A percentile compares a stretch with the other conserved stretches of the same genome.
Conservation (phyloP, 1,140 invertebrate species). For the Euura saliciscinereae region DNA sequence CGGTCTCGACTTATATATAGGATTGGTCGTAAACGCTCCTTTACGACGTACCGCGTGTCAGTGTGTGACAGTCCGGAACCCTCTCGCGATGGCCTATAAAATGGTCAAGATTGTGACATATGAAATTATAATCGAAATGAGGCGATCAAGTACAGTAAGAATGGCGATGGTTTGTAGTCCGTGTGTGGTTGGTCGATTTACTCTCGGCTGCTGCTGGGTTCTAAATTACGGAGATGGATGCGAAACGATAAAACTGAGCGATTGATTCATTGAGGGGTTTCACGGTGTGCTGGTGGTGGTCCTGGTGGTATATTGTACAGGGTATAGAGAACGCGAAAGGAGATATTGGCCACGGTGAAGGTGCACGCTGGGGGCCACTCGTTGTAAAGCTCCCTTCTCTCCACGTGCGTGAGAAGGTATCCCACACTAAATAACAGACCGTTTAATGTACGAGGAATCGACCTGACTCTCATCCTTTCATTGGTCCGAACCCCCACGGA, state of each 20-base stretch:
- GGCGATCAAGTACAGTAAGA: neutral
- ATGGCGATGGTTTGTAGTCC: neutral
- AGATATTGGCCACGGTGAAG: too few relatives aligned
- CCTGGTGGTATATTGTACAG: too few relatives aligned
- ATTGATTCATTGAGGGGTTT: neutral
- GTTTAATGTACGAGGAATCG: constrained; percentile 6
- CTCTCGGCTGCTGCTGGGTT: neutral
- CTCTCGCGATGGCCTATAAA: too few relatives aligned
- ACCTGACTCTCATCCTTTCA: neutral
- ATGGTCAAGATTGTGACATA: too few relatives aligned
- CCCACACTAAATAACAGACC: neutral
- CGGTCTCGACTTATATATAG: neutral
- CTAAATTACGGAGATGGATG: neutral
- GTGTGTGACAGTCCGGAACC: too few relatives aligned
- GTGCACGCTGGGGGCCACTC: too few relatives aligned
- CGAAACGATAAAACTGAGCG: neutral
- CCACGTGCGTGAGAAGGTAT: neutral
- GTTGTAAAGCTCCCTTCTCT: neutral
- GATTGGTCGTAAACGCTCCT: neutral
- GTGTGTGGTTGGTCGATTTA: neutral
- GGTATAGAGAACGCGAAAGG: too few relatives aligned
- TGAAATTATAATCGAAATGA: too few relatives aligned
- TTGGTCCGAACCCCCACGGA: neutral
- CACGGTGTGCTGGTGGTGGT: neutral
- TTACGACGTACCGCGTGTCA: neutral